Evolutionary conservation across 2,113 vertebrate species (phyloP).

Genomic region (Promerops cafer): DNA sequence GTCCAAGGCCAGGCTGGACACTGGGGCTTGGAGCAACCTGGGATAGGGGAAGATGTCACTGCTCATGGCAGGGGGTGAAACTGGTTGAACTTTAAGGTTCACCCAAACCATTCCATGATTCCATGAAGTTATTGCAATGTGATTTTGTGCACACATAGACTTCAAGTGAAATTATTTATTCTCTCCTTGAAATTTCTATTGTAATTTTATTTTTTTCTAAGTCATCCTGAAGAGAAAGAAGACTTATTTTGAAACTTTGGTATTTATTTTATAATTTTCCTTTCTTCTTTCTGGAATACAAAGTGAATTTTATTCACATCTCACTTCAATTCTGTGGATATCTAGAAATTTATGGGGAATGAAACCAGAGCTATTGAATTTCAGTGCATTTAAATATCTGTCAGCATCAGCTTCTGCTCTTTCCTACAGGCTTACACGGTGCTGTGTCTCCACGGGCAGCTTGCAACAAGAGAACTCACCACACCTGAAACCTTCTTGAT

Average conservation of each 20-base stretch:
- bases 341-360: background rate
- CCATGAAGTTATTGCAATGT: background rate
- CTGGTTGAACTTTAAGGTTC: background rate
- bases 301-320: background rate
- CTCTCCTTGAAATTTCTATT: background rate
- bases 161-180: background rate
- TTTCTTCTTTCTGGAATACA: background rate
- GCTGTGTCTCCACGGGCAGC: background rate
- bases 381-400: background rate
- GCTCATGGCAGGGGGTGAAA: background rate
- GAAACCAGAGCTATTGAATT: background rate
- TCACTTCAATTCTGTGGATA: background rate
- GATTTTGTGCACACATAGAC: background rate
- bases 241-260: background rate
- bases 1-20: rapidly evolving
- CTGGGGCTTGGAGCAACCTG: rapidly evolving
- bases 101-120: background rate
- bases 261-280: background rate
- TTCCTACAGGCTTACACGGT: background rate
- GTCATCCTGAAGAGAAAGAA: background rate
- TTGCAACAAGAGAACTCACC: background rate
- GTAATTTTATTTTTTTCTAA: background rate
- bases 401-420: background rate
- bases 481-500: background rate
- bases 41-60: rapidly evolving